A percentile compares a stretch with the other conserved stretches of the same genome.
These are phyloP conservation scores for Calliopsis andreniformis DNA, from an alignment of 1,140 invertebrate genomes.

Conservation along the genomic window DNA sequence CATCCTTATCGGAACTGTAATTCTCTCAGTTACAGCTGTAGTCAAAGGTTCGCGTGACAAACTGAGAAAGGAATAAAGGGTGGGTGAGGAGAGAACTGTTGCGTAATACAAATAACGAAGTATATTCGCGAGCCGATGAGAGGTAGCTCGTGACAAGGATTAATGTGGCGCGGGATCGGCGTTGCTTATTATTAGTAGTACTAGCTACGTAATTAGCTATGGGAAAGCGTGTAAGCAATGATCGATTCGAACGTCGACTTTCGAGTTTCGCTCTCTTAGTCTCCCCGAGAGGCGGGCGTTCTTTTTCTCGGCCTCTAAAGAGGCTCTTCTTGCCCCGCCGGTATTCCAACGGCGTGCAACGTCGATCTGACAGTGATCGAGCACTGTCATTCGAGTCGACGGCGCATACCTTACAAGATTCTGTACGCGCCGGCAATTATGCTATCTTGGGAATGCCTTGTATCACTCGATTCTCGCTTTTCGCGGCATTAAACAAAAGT, in stretches of 20 bases:
- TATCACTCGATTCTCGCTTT: constrained; percentile 68
- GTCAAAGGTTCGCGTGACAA: neutral
- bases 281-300: constrained; percentile 27
- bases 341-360: constrained; percentile 56
- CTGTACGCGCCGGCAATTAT: constrained; percentile 70
- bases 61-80: neutral
- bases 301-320: constrained; percentile 64
- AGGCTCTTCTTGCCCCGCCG: constrained; percentile 62
- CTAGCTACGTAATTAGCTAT: constrained; percentile 49
- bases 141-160: constrained; percentile 46
- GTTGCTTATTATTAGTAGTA: constrained; percentile 56
- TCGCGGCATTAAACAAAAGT: constrained; percentile 68
- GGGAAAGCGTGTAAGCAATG: constrained; percentile 55
- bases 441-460: constrained; percentile 70
- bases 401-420: constrained; percentile 66
- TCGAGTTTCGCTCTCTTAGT: constrained; percentile 49
- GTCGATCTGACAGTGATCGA: constrained; percentile 66
- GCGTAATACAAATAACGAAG: constrained; percentile 36
- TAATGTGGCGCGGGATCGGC: constrained; percentile 43
- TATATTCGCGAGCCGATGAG: constrained; percentile 46
- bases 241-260: constrained; percentile 58
- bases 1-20: neutral
- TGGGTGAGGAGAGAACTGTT: neutral
- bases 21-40: neutral
- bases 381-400: constrained; percentile 66